Conservation (phyloP, 2,797 vertebrate species). For the Echiichthys vipera region DNA sequence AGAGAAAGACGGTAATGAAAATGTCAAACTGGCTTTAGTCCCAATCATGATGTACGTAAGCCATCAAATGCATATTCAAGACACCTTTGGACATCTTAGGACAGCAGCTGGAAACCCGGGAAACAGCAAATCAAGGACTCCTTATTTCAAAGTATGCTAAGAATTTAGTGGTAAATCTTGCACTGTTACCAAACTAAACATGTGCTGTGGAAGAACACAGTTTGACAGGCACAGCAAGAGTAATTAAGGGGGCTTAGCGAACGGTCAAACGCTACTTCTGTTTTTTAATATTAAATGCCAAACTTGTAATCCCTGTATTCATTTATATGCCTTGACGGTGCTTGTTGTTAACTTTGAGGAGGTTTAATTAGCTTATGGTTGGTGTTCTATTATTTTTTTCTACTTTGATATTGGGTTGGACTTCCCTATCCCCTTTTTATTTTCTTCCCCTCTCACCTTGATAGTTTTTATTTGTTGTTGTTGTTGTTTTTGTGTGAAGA, state of each 20-base stretch:
- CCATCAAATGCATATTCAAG: background rate
- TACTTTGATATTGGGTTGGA: constrained; percentile 4
- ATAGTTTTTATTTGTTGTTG: constrained; percentile 10
- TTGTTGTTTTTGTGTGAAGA: background rate
- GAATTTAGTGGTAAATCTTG: too few species aligned
- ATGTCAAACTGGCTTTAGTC: too few species aligned
- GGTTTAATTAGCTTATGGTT: background rate
- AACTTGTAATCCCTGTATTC: background rate
- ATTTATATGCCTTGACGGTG: background rate
- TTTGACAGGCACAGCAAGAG: background rate
- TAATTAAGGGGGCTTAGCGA: background rate
- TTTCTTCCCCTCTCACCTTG: background rate
- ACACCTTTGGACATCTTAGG: too few species aligned
- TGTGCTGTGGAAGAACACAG: accelerated
- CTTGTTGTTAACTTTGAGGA: background rate
- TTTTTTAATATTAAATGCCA: background rate
- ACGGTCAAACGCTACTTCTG: background rate
- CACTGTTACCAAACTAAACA: background rate
- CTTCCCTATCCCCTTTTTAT: background rate
- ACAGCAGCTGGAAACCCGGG: too few species aligned
- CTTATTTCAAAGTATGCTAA: background rate
- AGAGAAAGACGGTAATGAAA: too few species aligned
- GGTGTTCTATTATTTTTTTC: constrained; percentile 31
- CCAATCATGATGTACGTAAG: background rate
- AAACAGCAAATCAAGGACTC: too few species aligned